Conservation (phyloP, 2,113 vertebrate genomes). For the Athene cunicularia region DNA sequence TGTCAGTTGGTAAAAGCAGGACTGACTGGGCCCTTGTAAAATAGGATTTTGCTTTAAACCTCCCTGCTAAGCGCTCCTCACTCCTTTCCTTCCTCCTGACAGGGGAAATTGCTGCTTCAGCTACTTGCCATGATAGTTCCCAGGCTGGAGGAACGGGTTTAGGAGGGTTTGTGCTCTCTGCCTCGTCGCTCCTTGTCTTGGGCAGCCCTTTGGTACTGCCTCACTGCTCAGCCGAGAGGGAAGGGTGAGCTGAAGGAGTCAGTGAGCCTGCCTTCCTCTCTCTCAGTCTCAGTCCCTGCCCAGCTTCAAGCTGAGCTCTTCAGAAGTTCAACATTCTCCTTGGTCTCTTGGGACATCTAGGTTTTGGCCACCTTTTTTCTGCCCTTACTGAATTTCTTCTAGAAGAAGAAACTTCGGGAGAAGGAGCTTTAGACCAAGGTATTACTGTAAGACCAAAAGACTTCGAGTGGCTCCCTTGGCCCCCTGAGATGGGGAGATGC, state of each 20-base stretch:
- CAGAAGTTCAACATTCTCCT: background rate
- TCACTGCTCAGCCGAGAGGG: background rate
- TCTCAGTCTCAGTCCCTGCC: background rate
- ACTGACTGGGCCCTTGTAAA: background rate
- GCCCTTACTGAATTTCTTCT: background rate
- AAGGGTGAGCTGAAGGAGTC: background rate
- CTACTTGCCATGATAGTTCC: background rate
- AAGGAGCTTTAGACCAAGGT: background rate
- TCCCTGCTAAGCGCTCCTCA: background rate
- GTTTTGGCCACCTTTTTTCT: background rate
- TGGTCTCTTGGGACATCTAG: background rate
- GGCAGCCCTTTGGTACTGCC: background rate
- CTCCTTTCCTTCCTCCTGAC: background rate
- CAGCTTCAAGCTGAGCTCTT: background rate
- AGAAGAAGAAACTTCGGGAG: background rate
- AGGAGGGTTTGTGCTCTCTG: background rate
- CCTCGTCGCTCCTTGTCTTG: accelerated
- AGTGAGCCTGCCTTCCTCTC: background rate
- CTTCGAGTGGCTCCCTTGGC: background rate
- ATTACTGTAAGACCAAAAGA: background rate
- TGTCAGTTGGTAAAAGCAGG: slow-evolving; percentile 15
- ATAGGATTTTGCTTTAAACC: slow-evolving; percentile 12
- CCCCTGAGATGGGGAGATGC: background rate
- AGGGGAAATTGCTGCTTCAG: background rate
- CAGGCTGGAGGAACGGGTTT: background rate